These are phyloP conservation scores for Xanthia icteritia DNA, from an alignment of 2,888 invertebrate species.

Conservation along the genomic window DNA sequence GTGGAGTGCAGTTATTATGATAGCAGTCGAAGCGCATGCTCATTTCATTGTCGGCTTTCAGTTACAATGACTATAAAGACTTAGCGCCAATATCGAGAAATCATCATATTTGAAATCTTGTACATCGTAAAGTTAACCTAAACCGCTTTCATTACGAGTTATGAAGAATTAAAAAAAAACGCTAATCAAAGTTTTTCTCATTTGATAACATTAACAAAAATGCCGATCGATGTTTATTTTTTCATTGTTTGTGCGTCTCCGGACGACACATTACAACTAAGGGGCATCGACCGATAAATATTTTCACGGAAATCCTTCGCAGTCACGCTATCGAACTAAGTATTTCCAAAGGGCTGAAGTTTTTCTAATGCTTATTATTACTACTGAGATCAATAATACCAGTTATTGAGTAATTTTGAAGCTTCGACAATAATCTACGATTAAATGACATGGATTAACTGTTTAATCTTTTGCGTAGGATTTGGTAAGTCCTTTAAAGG, in stretches of 20 bases:
- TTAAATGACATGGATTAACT: slow-evolving; percentile 3
- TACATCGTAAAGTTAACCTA: background rate
- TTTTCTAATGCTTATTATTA: background rate
- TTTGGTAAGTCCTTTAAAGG: slow-evolving; percentile 6
- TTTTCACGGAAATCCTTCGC: slow-evolving; percentile 57
- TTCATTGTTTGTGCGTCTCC: slow-evolving; percentile 39
- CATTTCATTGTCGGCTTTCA: background rate
- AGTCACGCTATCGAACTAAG: slow-evolving; percentile 43
- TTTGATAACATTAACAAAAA: slow-evolving; percentile 36
- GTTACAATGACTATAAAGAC: background rate
- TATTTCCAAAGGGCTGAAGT: slow-evolving; percentile 21
- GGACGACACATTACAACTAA: slow-evolving; percentile 19
- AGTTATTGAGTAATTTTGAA: slow-evolving; percentile 8
- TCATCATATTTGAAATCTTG: background rate
- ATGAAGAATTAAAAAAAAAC: slow-evolving; percentile 12
- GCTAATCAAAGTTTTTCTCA: slow-evolving; percentile 26
- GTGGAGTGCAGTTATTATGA: slow-evolving; percentile 28
- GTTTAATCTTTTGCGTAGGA: slow-evolving; percentile 7
- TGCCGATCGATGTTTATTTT: slow-evolving; percentile 48
- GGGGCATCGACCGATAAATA: slow-evolving; percentile 60
- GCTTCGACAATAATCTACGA: background rate
- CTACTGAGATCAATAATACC: background rate
- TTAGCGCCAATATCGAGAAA: background rate
- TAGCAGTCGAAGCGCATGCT: background rate
- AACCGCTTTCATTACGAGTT: background rate